Conservation (phyloP, 2,888 invertebrate species). For the Venusia cambrica region DNA sequence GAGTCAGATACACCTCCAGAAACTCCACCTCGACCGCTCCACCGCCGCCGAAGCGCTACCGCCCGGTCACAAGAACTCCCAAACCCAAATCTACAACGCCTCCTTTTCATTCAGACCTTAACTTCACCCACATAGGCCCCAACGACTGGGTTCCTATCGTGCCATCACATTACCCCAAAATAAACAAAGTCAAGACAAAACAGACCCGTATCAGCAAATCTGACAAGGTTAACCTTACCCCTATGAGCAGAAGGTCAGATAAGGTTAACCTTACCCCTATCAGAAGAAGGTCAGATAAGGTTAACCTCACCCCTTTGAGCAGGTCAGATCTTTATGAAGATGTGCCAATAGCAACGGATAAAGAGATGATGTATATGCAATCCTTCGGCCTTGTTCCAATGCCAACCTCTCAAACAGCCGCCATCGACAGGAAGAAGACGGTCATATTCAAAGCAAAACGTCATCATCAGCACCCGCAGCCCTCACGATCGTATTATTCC, state of each 20-base stretch:
- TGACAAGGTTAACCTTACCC: conserved; percentile 32
- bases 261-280: conserved; percentile 33
- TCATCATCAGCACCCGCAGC: conserved; percentile 49
- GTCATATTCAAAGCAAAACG: conserved; percentile 53
- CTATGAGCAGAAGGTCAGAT: conserved; percentile 54
- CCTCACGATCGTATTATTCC: conserved; percentile 52
- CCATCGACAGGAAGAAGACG: conserved; percentile 52
- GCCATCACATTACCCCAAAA: conserved; percentile 58
- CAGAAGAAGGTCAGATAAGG: conserved; percentile 39
- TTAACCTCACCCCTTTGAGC: conserved; percentile 38
- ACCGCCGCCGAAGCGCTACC: conserved; percentile 50
- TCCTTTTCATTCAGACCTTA: conserved; percentile 35
- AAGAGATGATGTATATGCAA: conserved; percentile 58
- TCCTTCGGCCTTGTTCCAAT: conserved; percentile 61
- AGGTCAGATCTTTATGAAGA: conserved; percentile 19
- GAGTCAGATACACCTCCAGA: conserved; percentile 45
- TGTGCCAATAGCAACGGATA: conserved; percentile 32
- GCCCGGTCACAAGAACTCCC: conserved; percentile 60
- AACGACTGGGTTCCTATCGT: conserved; percentile 74
- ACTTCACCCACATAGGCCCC: conserved; percentile 45
- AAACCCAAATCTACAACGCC: conserved; percentile 49
- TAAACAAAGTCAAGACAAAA: conserved; percentile 32
- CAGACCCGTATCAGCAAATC: conserved; percentile 46
- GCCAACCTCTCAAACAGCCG: conserved; percentile 35
- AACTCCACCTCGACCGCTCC: conserved; percentile 41